Evolutionary conservation across 2,797 vertebrate genomes (phyloP).

Genomic region (Gila robusta): DNA sequence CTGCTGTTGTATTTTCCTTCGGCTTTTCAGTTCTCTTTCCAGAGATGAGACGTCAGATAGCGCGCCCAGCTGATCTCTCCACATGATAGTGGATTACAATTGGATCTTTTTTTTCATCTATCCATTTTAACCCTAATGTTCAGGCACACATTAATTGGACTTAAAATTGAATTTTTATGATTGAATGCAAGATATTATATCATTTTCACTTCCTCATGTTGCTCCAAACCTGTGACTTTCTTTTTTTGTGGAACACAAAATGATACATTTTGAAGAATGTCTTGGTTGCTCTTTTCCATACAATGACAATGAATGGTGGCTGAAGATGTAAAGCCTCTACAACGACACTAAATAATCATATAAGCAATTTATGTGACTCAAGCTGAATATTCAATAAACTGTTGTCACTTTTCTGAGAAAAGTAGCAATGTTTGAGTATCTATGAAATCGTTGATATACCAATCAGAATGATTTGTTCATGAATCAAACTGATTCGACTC

Average conservation of each 20-base stretch:
- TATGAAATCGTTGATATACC: background rate
- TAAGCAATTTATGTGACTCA: background rate
- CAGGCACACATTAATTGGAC: constrained; percentile 56
- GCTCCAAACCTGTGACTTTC: background rate
- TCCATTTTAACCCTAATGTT: constrained; percentile 78
- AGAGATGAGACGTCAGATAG: constrained; percentile 81
- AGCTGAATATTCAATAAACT: background rate
- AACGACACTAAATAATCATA: background rate
- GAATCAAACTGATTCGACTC: background rate
- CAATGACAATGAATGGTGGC: background rate
- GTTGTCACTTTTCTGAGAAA: background rate
- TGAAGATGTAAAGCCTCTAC: background rate
- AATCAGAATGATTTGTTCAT: background rate
- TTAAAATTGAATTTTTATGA: constrained; percentile 63
- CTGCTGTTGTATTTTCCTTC: constrained; percentile 70
- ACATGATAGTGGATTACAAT: constrained; percentile 78
- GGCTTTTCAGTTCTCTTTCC: constrained; percentile 80
- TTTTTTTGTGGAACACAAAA: background rate
- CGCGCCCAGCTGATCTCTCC: constrained; percentile 76
- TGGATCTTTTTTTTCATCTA: constrained; percentile 77
- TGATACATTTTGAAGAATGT: background rate
- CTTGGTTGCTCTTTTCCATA: background rate
- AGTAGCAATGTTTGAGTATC: background rate
- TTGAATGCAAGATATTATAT: constrained; percentile 70
- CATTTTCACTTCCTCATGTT: constrained; percentile 5